Conservation (phyloP, 2,888 invertebrate genomes). For the Dinocampus coccinellae region DNA sequence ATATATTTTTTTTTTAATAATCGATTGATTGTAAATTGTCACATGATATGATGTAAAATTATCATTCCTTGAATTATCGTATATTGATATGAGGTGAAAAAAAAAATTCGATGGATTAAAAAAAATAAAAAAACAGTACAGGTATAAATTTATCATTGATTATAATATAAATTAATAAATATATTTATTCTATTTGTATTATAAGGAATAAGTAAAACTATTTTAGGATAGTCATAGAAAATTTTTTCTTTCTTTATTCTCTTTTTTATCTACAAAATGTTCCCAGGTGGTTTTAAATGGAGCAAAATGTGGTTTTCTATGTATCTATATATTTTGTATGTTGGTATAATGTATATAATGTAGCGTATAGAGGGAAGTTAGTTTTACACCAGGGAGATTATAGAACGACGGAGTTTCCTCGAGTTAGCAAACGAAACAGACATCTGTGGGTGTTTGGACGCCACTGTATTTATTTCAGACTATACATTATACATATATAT, state of each 20-base stretch:
- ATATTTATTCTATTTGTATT: not conserved
- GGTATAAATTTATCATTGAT: not conserved
- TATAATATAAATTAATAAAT: too few relatives aligned
- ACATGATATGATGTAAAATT: too few relatives aligned
- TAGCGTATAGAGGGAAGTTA: slow-evolving; percentile 20
- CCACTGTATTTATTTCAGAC: slow-evolving; percentile 1
- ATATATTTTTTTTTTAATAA: too few relatives aligned
- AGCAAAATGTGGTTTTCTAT: slow-evolving; percentile 1
- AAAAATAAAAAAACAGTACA: slow-evolving; percentile 3
- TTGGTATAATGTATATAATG: not conserved
- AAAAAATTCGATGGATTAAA: not conserved
- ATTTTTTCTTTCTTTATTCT: not conserved
- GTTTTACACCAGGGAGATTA: slow-evolving; percentile 28
- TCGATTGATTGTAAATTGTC: too few relatives aligned
- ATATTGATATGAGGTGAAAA: too few relatives aligned
- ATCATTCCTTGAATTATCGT: too few relatives aligned
- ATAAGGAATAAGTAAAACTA: not conserved
- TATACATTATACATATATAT: not conserved
- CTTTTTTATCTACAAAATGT: not conserved
- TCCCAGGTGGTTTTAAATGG: not conserved
- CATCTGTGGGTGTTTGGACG: slow-evolving; percentile 28
- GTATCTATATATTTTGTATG: not conserved
- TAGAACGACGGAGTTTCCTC: slow-evolving; percentile 20
- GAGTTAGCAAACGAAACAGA: slow-evolving; percentile 14
- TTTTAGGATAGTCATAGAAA: not conserved